Conservation (phyloP, 2,888 invertebrate genomes). For the Aleiodes testaceus region DNA sequence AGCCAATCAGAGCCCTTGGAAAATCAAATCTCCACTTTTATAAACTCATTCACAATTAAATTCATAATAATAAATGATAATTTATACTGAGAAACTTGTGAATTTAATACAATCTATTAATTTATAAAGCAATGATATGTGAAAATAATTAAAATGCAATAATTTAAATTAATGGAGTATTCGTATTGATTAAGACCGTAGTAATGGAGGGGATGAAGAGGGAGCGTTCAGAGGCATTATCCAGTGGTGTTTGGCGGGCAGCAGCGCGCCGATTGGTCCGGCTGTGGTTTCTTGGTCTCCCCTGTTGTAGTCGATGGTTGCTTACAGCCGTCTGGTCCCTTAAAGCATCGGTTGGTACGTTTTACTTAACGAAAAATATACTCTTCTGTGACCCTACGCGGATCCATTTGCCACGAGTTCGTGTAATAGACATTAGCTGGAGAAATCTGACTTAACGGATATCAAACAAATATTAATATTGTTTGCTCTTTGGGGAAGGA, state of each 20-base stretch:
- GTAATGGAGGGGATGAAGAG: constrained; percentile 9
- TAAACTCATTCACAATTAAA: not conserved
- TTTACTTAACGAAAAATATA: constrained; percentile 62
- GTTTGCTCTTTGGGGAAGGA: constrained; percentile 23
- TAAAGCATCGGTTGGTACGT: constrained; percentile 65
- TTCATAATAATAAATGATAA: not conserved
- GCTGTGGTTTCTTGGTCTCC: constrained; percentile 42
- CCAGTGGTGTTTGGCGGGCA: constrained; percentile 41
- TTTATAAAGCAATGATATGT: too few species aligned
- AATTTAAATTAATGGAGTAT: not conserved
- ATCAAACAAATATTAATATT: constrained; percentile 43
- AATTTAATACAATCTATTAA: too few species aligned
- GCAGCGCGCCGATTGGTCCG: constrained; percentile 50
- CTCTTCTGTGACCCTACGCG: constrained; percentile 53
- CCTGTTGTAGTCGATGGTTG: constrained; percentile 60
- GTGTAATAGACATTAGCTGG: constrained; percentile 50
- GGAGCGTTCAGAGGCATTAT: constrained; percentile 32
- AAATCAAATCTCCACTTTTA: not conserved
- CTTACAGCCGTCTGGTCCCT: constrained; percentile 59
- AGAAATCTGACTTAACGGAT: constrained; percentile 49
- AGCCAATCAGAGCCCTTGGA: not conserved
- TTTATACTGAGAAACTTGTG: not conserved
- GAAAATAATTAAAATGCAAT: not conserved
- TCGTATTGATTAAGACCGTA: constrained; percentile 7
- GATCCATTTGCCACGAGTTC: constrained; percentile 62